Conservation (phyloP, 2,888 invertebrate genomes). For the Zeuzera pyrina region DNA sequence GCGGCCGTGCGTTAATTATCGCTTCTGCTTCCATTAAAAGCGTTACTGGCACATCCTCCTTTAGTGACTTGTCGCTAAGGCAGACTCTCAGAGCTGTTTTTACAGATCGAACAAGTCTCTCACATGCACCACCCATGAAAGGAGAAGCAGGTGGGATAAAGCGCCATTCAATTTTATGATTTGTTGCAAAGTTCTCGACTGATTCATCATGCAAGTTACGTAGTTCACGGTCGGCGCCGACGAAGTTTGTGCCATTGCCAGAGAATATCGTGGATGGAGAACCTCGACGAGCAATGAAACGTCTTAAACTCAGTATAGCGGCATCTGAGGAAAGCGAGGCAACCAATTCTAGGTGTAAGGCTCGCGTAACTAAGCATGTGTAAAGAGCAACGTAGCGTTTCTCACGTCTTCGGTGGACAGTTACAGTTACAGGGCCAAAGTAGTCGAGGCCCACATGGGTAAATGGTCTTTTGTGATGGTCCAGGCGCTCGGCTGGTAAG, state of each 20-base stretch:
- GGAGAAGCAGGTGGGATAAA: no score
- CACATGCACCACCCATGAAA: constrained; percentile 4
- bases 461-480: constrained; percentile 1
- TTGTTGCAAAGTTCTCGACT: constrained; percentile 1
- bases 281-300: constrained; percentile 2
- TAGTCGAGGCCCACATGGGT: constrained; percentile 7
- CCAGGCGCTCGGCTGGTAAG: background rate
- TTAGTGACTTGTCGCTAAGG: background rate
- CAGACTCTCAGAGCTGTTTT: constrained; percentile 1
- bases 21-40: constrained; percentile 3
- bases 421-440: constrained; percentile 7
- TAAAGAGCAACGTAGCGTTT: constrained; percentile 1
- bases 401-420: no score
- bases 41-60: constrained; percentile 1
- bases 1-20: constrained; percentile 1
- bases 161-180: no score
- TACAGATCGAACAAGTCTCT: constrained; percentile 1
- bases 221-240: background rate
- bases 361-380: background rate
- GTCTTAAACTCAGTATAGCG: constrained; percentile 2
- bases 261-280: constrained; percentile 2
- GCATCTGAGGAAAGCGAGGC: background rate
- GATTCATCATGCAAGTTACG: background rate
- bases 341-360: constrained; percentile 1
- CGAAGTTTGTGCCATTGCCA: constrained; percentile 2